A percentile compares a stretch with the other conserved stretches of the same genome.
These are phyloP conservation scores for Leptinotarsa texana DNA, from an alignment of 1,140 invertebrate genomes.

Conservation along the genomic window DNA sequence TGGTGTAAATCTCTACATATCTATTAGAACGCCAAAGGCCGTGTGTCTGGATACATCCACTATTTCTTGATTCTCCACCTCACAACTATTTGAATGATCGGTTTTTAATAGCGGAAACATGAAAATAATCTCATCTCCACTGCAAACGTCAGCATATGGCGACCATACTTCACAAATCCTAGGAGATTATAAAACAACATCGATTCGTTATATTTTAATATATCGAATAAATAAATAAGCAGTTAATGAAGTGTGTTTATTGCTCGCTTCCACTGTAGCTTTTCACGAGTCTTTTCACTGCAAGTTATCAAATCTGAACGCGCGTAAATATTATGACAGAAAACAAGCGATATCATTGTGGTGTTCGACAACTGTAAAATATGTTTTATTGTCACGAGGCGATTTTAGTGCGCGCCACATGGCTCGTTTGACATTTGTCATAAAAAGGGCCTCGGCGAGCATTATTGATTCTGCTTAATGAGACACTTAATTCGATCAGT, in stretches of 20 bases:
- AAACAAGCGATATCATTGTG: conserved; percentile 28
- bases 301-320: neutral
- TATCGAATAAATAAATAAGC: conserved; percentile 21
- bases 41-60: too few species aligned
- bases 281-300: neutral
- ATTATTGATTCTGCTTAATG: conserved; percentile 20
- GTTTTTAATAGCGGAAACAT: too few species aligned
- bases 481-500: conserved; percentile 8
- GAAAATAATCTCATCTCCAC: neutral
- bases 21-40: too few species aligned
- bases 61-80: too few species aligned
- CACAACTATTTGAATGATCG: too few species aligned
- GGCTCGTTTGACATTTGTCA: conserved; percentile 21
- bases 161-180: conserved; percentile 15
- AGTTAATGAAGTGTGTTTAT: conserved; percentile 31
- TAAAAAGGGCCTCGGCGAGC: neutral
- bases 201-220: conserved; percentile 23
- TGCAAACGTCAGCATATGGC: conserved; percentile 17
- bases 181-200: conserved; percentile 26
- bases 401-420: conserved; percentile 21
- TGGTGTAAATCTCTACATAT: too few species aligned
- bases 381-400: conserved; percentile 26
- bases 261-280: neutral
- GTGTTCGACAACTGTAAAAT: conserved; percentile 31
- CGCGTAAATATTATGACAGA: conserved; percentile 34